Base-by-base conservation (phyloP, 2,797 vertebrate species). In the Alfaro cultratus region DNA sequence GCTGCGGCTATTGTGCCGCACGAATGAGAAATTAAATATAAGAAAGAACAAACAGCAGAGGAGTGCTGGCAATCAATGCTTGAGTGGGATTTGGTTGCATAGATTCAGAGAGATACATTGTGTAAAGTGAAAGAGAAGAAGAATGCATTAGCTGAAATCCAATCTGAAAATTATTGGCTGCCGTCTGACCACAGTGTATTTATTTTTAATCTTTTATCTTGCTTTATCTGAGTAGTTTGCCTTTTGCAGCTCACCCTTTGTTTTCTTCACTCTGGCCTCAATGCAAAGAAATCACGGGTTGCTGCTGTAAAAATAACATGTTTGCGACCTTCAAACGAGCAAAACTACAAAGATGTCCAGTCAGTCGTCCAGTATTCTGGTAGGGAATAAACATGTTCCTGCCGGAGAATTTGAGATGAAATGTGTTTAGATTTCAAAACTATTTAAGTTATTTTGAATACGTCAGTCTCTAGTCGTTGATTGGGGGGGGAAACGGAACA, bases 81-180 rank as follows among this genome's bases (percentile, higher is more conserved):
- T 29, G 51, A 57, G 73, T 39, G 21, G 13, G 51, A 36, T 57
- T 75, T 62, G 39, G 29, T 60, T 75, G 39, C 55, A 64, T n/a
- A 34, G 43, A 46, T 34, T 70, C 67, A 41, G 36, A 26, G 36
- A 39, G 67, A 64, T 46, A 34, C 45, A 64, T 64, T 60, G 60
- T 67, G 75, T 12, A 21, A 45, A 67, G 43, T 15, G 31, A 34
- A 64, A 76, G 62, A 16, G 29, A 49, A 46, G 55, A 45, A 31
- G 74, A 41, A 75, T 16, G 73, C 74, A 60, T 75, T 45, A 34
- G 41, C 55, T 21, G 55, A 76, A 76, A 76, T 64, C 18, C 41
- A 62, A 76, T 62, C 55, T 45, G 16, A 46, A 62, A 46, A 57
- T 34, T 36, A 43, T 15, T 23, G 53, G 26, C 49, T 72, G 39